A percentile compares a stretch with the other conserved stretches of the same genome.
Conservation (phyloP, 2,113 vertebrate genomes). For the Embiotoca jacksoni region DNA sequence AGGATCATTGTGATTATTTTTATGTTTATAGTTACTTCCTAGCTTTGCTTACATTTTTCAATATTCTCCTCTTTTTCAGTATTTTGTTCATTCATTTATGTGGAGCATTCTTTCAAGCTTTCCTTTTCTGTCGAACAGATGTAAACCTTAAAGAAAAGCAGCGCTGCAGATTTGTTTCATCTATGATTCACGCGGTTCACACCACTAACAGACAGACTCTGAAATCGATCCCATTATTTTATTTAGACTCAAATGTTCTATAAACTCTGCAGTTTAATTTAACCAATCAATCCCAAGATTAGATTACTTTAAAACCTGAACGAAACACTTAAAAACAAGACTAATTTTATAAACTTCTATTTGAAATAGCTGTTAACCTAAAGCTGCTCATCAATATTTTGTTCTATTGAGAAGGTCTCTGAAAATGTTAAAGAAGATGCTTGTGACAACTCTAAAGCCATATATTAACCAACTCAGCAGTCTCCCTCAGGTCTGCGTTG, state of each 20-base stretch:
- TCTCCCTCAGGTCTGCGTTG: too few species aligned
- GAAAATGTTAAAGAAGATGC: background rate
- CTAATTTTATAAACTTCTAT: background rate
- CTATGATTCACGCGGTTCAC: slow-evolving; percentile 29
- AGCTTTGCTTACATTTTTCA: background rate
- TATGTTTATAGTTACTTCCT: background rate
- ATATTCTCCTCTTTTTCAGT: background rate
- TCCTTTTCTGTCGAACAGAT: slow-evolving; percentile 6
- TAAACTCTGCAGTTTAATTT: background rate
- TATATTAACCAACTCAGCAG: too few species aligned
- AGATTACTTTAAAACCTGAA: slow-evolving; percentile 6
- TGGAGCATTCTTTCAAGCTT: slow-evolving; percentile 16
- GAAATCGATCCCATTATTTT: slow-evolving; percentile 21
- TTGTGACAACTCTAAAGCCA: too few species aligned
- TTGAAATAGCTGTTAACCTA: background rate
- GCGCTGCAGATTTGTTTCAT: slow-evolving; percentile 14
- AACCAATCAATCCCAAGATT: background rate
- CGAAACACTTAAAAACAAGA: background rate
- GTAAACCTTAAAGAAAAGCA: slow-evolving; percentile 8
- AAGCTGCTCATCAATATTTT: background rate
- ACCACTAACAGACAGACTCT: slow-evolving; percentile 1
- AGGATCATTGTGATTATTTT: background rate
- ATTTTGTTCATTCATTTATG: slow-evolving; percentile 31
- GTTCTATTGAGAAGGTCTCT: background rate
- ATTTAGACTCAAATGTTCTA: slow-evolving; percentile 12